These are phyloP conservation scores for Germaria angustata DNA, from an alignment of 2,888 invertebrate genomes.

Conservation along the genomic window DNA sequence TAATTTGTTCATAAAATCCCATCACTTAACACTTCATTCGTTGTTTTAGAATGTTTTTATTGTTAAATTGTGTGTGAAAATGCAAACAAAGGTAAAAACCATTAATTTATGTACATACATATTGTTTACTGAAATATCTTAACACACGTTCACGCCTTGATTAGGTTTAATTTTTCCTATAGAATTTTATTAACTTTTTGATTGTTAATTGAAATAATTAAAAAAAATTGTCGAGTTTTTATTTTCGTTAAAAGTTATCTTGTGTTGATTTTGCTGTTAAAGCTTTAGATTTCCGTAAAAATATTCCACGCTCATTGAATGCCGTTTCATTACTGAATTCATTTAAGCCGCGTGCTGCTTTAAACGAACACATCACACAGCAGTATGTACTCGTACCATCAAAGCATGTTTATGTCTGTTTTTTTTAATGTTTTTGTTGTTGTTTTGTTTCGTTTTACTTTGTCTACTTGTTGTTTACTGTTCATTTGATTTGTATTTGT, in stretches of 20 bases:
- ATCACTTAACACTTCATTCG: conserved; percentile 54
- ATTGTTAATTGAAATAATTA: background rate
- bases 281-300: conserved; percentile 57
- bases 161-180: conserved; percentile 1
- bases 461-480: conserved; percentile 38
- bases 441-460: too few relatives aligned
- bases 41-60: conserved; percentile 49
- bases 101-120: conserved; percentile 37
- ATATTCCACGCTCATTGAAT: conserved; percentile 73
- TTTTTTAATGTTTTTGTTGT: background rate
- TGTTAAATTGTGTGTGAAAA: conserved; percentile 18
- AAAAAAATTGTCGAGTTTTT: background rate
- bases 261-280: conserved; percentile 13
- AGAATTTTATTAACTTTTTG: background rate
- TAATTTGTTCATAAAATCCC: conserved; percentile 38
- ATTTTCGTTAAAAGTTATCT: background rate
- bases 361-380: conserved; percentile 27
- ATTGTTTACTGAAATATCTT: background rate
- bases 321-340: conserved; percentile 77
- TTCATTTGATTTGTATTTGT: conserved; percentile 14
- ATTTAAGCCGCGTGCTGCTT: conserved; percentile 56
- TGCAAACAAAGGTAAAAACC: conserved; percentile 6
- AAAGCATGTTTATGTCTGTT: conserved; percentile 44
- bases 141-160: conserved; percentile 22
- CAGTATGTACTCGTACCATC: conserved; percentile 15